Conservation (phyloP, 2,797 vertebrate species). For the Thunnus albacares region DNA sequence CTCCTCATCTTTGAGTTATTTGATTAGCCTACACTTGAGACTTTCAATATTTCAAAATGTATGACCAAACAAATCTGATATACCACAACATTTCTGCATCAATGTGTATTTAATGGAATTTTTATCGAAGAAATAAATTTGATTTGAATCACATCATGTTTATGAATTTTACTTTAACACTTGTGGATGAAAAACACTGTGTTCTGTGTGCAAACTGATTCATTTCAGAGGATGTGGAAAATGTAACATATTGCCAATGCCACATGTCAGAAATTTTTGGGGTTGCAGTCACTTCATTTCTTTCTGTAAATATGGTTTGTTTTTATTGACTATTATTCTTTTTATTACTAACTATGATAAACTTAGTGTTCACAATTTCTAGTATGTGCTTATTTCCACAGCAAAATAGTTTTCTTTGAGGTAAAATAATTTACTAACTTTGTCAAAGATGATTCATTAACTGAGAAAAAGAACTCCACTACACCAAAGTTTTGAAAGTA, state of each 20-base stretch:
- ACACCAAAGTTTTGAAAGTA: background rate
- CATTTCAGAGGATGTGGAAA: background rate
- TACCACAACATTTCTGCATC: constrained; percentile 22
- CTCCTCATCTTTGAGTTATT: background rate
- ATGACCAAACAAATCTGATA: constrained; percentile 15
- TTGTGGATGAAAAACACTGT: background rate
- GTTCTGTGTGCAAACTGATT: background rate
- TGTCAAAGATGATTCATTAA: background rate
- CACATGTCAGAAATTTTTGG: background rate
- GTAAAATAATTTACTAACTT: background rate
- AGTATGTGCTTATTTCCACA: background rate
- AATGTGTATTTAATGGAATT: constrained; percentile 40
- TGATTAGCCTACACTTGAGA: constrained; percentile 14
- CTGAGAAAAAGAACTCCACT: background rate
- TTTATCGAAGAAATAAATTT: constrained; percentile 57
- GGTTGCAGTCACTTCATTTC: background rate
- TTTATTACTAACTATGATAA: background rate
- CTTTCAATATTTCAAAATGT: constrained; percentile 19
- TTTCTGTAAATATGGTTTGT: background rate
- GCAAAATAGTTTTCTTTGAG: background rate
- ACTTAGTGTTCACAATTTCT: background rate
- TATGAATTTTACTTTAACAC: constrained; percentile 22
- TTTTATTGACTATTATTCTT: background rate
- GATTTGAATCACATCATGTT: constrained; percentile 28
- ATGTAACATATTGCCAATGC: background rate